phyloP scores from a whole-genome alignment of 2,888 invertebrate species.

The Falcaria lacertinaria region DNA sequence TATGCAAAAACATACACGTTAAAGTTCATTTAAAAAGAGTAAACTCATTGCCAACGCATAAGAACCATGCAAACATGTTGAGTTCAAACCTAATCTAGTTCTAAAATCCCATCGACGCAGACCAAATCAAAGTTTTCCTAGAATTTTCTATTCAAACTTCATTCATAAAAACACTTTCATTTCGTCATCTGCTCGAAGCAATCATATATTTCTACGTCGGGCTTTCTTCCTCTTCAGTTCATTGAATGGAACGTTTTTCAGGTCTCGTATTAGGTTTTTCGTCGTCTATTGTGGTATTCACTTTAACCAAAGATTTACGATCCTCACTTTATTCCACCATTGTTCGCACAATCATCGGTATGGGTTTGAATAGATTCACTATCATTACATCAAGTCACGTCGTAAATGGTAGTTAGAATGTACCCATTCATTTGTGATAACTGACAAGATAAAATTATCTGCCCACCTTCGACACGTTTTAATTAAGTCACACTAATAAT shows the following conservation, averaged over 20 bases:
- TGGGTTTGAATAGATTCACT: conserved; percentile 11
- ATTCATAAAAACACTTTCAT: conserved; percentile 2
- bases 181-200: conserved; percentile 5
- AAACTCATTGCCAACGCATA: no score
- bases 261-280: conserved; percentile 8
- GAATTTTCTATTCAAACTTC: background rate
- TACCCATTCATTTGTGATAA: background rate
- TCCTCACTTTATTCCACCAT: conserved; percentile 4
- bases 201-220: conserved; percentile 15
- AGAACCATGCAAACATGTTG: conserved; percentile 1
- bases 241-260: conserved; percentile 17
- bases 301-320: conserved; percentile 4
- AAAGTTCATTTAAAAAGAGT: no score
- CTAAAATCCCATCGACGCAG: conserved; percentile 1
- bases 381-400: no score
- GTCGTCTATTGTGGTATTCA: conserved; percentile 28
- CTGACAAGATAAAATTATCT: background rate
- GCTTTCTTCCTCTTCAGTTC: conserved; percentile 11
- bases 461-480: background rate
- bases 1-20: no score
- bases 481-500: background rate
- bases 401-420: no score
- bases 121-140: background rate
- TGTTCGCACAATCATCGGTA: conserved; percentile 16
- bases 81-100: conserved; percentile 3